These are phyloP conservation scores for Anas platyrhynchos DNA, from an alignment of 2,113 vertebrate genomes.

Conservation along the genomic window DNA sequence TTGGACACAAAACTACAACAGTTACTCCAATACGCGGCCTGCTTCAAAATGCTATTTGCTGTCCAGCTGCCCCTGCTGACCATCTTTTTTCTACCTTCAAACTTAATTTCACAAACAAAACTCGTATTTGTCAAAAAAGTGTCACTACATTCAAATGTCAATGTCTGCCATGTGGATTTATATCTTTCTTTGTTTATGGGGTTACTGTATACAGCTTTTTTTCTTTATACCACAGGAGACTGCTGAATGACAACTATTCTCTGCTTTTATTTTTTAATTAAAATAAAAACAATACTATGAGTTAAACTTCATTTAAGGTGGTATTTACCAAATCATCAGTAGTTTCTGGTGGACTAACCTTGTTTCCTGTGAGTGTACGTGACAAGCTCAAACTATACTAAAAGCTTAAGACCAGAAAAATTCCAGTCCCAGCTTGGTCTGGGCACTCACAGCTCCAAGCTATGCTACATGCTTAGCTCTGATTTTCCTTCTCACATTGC, in stretches of 20 bases:
- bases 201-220: background rate
- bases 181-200: background rate
- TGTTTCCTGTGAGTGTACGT: background rate
- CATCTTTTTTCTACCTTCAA: background rate
- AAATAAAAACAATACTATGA: background rate
- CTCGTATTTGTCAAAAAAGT: background rate
- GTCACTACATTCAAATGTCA: background rate
- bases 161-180: background rate
- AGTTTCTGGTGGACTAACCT: background rate
- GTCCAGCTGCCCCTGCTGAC: background rate
- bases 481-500: background rate
- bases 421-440: background rate
- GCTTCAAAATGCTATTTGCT: background rate
- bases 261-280: background rate
- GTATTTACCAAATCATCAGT: background rate
- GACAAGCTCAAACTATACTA: background rate
- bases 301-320: background rate
- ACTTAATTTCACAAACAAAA: background rate
- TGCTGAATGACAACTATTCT: background rate
- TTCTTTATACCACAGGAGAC: background rate
- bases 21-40: background rate
- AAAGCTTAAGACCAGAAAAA: background rate
- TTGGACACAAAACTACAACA: background rate
- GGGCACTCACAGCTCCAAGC: background rate
- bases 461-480: background rate